Base-by-base conservation (phyloP, 2,888 invertebrate species). In the Sesamia inferens region DNA sequence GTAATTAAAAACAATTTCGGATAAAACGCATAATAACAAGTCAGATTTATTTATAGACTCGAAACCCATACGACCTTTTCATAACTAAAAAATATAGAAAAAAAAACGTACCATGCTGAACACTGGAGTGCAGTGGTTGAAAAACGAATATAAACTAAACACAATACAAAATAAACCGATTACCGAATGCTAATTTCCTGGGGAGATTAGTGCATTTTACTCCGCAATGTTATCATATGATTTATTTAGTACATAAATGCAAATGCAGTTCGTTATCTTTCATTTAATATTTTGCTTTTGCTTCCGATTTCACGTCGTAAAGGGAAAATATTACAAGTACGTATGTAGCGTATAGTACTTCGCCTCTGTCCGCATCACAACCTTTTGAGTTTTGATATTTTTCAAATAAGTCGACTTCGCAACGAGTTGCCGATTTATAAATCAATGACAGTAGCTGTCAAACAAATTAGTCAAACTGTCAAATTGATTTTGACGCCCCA, bases 1-100 rank as follows among this genome's bases (percentile, higher is more conserved):
- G 5, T 13, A 31, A 0, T 31, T 31, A 16, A 68, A 63, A 58
- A 48, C n/a, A 31, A 19, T 57, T 51, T 62, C 11, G 2, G 16
- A 13, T 13, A 61, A 69, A 74, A 39, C 2, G 11, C 62, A 47
- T 68, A 31, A 70, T 54, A 76, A 76, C 80, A 84, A 87, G 89
- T 94, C 94, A 94, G 81, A 83, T 87, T 93, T 94, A 94, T 93
- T 92, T 91, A 88, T 93, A 94, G 93, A 92, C 76, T 74, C 63
- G 44, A 63, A 72, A 74, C 71, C 61, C 79, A 13, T 67, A 57
- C 10, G 59, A 68, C 68, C 55, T 55, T 77, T 70, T 74, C 71
- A 5, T n/a, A 74, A 54, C 42, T 69, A 83, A 77, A 69, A 54
- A 63, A 58, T 48, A 59, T 31, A 58, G 24, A 82, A 73, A 84